Evolutionary conservation across 2,888 invertebrate species (phyloP).

Genomic region (Drosophila pseudotakahashii): DNA sequence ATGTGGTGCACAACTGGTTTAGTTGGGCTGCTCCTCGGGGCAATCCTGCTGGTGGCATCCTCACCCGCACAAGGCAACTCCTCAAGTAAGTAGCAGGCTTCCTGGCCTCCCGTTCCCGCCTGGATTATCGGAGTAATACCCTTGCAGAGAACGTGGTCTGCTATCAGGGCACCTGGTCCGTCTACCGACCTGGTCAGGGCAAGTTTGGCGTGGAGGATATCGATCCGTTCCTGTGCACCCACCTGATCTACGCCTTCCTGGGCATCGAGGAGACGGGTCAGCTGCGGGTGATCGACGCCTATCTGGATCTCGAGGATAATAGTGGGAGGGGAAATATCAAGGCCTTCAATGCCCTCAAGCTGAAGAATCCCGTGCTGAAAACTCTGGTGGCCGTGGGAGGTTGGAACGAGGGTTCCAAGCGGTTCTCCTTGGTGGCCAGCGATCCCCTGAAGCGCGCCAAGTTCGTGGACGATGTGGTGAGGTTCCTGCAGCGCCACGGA

Average conservation of each 20-base stretch:
- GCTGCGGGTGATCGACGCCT: conserved; percentile 86
- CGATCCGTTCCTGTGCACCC: conserved; percentile 89
- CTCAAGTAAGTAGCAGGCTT: conserved; percentile 41
- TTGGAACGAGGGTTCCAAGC: conserved; percentile 85
- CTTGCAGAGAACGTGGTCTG: conserved; percentile 88
- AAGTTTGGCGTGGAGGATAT: conserved; percentile 88
- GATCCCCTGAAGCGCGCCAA: conserved; percentile 76
- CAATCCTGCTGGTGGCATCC: conserved; percentile 21
- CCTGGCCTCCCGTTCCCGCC: too few species aligned
- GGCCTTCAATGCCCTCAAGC: conserved; percentile 83
- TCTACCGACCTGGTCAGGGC: conserved; percentile 88
- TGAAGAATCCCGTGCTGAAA: conserved; percentile 83
- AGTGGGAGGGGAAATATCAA: conserved; percentile 85
- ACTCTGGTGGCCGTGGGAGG: conserved; percentile 84
- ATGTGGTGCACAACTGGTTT: conserved; percentile 1
- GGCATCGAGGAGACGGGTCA: conserved; percentile 86
- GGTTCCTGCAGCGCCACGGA: conserved; percentile 77
- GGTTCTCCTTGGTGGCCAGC: conserved; percentile 85
- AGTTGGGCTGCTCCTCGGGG: conserved; percentile 10
- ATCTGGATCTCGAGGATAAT: conserved; percentile 87
- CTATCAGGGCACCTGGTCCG: conserved; percentile 91
- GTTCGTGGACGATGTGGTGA: conserved; percentile 72
- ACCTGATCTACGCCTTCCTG: conserved; percentile 90
- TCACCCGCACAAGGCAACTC: conserved; percentile 1
- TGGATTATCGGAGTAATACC: not conserved